Conservation (phyloP, 2,113 vertebrate species). For the Oxygymnocypris stewartii region DNA sequence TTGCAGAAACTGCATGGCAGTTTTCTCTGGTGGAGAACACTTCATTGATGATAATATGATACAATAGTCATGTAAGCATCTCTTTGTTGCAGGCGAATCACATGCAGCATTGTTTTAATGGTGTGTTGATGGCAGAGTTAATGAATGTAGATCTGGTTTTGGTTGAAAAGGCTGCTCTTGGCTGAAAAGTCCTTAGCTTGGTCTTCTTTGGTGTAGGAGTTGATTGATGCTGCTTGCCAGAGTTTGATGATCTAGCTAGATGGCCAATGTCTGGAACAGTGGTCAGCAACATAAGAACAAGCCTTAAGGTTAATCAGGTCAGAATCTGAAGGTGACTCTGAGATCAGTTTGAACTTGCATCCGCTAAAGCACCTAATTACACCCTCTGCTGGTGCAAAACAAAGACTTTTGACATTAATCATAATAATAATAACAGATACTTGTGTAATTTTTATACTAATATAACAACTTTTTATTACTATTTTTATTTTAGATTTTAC, state of each 20-base stretch:
- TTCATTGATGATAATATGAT: neutral
- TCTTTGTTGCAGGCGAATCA: neutral
- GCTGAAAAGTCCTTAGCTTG: neutral
- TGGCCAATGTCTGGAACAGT: neutral
- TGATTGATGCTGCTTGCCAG: neutral
- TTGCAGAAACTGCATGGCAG: neutral
- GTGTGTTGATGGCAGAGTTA: no score
- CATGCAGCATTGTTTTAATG: neutral
- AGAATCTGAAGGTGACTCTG: neutral
- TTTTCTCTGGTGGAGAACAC: neutral
- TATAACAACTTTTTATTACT: neutral
- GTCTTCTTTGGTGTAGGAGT: neutral
- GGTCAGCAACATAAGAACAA: neutral
- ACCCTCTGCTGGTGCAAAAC: no score
- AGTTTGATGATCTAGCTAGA: neutral
- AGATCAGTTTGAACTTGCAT: no score
- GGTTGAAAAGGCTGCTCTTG: neutral
- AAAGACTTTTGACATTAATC: no score
- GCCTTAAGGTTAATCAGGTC: neutral
- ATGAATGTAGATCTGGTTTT: neutral
- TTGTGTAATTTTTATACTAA: no score
- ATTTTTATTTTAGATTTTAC: neutral
- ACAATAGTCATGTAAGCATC: neutral
- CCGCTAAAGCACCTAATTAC: no score
- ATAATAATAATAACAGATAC: no score